Base-by-base conservation (phyloP, 1,140 invertebrate species). In the Neodiprion virginianus region DNA sequence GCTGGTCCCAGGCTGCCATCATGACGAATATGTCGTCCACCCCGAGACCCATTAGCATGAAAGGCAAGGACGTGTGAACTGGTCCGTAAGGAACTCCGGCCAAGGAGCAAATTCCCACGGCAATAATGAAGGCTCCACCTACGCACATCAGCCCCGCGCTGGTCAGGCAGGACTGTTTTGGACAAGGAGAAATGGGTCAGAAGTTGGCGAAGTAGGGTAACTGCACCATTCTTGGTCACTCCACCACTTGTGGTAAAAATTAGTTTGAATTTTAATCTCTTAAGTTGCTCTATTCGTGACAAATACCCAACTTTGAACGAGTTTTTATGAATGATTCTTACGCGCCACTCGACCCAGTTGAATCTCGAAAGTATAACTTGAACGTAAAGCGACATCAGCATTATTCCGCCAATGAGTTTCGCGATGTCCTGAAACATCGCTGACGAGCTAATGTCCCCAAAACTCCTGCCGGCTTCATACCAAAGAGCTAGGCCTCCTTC, bases 1-100 rank as follows among this genome's bases (percentile, higher is more conserved):
- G 82, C 78, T 93, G 90, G 76, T 92, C 90, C 92, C 92, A 94
- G 82, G 92, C 92, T 75, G 94, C 92, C 89, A 94, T 91, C 89
- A 96, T 93, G 7, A 96, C 91, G 89, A 95, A 94, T 89, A 95
- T 94, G 87, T 96, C 93, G 83, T 96, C 94, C 72, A 96, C 91
- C 67, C 94, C 94, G 10, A 95, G 90, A 80, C 95, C 95, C 89
- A 96, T 92, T 47, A 96, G 82, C 66, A 96, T 88, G 88, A 96
- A 96, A 8, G 95, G 95, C 78, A 96, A 87, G 48, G 95, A 93
- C 40, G 93, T 92, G 85, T 96, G 95, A 12, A 96, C 93, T 3
- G 95, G 95, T 1, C 95, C 94, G 86, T 95, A 96, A 7, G 93
- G 91, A 12, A 96, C 88, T 40, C 93, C 92, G 76, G 95, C 85